These are phyloP conservation scores for Saccostrea cuccullata DNA, from an alignment of 1,140 invertebrate genomes.

Conservation along the genomic window DNA sequence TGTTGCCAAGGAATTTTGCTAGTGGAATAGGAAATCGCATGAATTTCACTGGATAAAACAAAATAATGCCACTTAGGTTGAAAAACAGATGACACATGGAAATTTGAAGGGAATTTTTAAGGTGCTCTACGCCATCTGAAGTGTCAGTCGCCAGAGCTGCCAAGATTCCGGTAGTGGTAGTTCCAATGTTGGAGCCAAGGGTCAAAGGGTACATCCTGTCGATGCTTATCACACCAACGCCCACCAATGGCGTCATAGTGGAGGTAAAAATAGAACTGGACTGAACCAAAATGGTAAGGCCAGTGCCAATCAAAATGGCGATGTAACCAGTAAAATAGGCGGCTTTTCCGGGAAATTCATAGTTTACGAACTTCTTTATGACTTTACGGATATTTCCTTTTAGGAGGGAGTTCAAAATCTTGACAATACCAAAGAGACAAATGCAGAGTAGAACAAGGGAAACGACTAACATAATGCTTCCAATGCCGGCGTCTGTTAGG, in stretches of 20 bases:
- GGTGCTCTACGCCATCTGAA: slow-evolving; percentile 41
- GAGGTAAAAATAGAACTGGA: slow-evolving; percentile 84
- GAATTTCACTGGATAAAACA: slow-evolving; percentile 83
- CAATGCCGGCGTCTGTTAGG: slow-evolving; percentile 78
- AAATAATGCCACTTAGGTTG: slow-evolving; percentile 81
- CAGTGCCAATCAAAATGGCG: slow-evolving; percentile 81
- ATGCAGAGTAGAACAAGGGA: slow-evolving; percentile 80
- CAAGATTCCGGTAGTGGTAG: slow-evolving; percentile 82
- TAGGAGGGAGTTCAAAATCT: slow-evolving; percentile 79
- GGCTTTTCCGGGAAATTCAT: slow-evolving; percentile 79
- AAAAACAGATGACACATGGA: slow-evolving; percentile 74
- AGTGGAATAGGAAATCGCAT: slow-evolving; percentile 81
- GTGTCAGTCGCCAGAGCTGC: slow-evolving; percentile 80
- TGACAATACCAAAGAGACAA: slow-evolving; percentile 83
- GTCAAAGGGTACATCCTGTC: slow-evolving; percentile 83
- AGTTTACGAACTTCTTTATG: slow-evolving; percentile 81
- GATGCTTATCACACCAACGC: slow-evolving; percentile 81
- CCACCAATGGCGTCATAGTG: slow-evolving; percentile 82
- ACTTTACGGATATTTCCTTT: slow-evolving; percentile 79
- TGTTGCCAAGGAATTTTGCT: slow-evolving; percentile 80
- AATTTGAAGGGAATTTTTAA: slow-evolving; percentile 70
- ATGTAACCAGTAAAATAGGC: slow-evolving; percentile 80
- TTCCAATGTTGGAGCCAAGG: slow-evolving; percentile 83
- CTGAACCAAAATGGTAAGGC: slow-evolving; percentile 83
- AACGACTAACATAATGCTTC: slow-evolving; percentile 78